Evolutionary conservation across 2,113 vertebrate species (phyloP), one percentile per base, ranked within the genome.

Genomic region (Etheostoma cragini): DNA sequence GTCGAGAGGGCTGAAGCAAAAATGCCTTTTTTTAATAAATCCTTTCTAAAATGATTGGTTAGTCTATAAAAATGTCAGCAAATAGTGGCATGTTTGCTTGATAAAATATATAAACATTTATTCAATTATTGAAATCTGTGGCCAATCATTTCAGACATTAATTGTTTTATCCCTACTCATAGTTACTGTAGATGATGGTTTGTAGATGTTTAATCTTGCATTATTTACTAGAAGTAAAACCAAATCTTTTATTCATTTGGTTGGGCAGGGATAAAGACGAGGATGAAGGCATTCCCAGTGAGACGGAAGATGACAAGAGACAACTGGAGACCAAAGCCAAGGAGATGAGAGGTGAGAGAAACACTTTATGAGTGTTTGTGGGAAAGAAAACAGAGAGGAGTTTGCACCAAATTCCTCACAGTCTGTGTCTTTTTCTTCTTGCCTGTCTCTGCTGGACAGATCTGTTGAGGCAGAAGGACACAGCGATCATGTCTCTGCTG

Each of bases 211-310:
- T 22, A 58, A 49, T 72, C 49, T 3, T 63, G 12, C 49, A 1
- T 17, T 22, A 53, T 76, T 56, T 12, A 15, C 5, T 61, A 35
- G 2, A 22, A 53, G 2, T 65, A 8, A 47, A 42, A 17, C 24
- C 38, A 42, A 11, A 50, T 72, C 3, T 22, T 24, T 50, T 1
- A 71, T 22, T n/a, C 26, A n/a, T 22, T 77, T 45, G 49, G 11
- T 81, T 57, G 57, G 24, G 38, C 92, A 99, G 98, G 94, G 97
- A 97, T 73, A 97, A 96, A 82, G 97, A 99, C 70, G 98, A 99
- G 82, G 98, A 99, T 8, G 98, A 99, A 94, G 98, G 97, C 17
- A 96, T 99, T 76, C 98, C 97, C 8, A 99, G 97, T 11, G 98
- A 99, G 85, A 98, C 96, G 0, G 98, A 99, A 78, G 97, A 99